Percentiles rank a stretch among this genome's conserved stretches.
phyloP scores from a whole-genome alignment of 92 coral and sea anemone species.

The Epizoanthus rinbou region DNA sequence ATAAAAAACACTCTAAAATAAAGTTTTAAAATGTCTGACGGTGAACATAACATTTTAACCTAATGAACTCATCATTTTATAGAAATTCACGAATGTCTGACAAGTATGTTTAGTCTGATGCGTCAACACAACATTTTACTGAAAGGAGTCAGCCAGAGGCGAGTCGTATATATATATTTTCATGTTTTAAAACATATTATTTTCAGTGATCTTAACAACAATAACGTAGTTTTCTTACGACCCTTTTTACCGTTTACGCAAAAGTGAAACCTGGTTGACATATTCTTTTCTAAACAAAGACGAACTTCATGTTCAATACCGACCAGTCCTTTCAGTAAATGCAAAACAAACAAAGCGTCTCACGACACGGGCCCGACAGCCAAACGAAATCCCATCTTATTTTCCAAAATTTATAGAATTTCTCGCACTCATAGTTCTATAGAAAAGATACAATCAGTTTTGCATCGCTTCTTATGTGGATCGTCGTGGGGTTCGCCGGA shows the following conservation, averaged over 20 bases:
- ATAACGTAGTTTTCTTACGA: no score
- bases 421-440: not conserved
- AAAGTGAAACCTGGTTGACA: not conserved
- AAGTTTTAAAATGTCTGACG: no score
- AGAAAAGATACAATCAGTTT: no score
- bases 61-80: not conserved
- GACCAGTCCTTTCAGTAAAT: not conserved
- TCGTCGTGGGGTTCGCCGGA: no score
- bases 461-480: no score
- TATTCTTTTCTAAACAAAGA: not conserved
- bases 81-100: not conserved
- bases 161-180: not conserved
- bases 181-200: no score
- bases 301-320: not conserved
- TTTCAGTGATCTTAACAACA: no score
- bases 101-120: conserved; percentile 10
- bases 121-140: no score
- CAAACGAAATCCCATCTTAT: not conserved
- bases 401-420: not conserved
- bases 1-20: no score
- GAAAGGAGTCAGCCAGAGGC: no score
- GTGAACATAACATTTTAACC: no score
- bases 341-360: not conserved
- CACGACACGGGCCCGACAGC: not conserved
- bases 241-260: not conserved